A percentile compares a stretch with the other conserved stretches of the same genome.
Conservation (phyloP, 1,140 invertebrate species). For the Gryon sp. region DNA sequence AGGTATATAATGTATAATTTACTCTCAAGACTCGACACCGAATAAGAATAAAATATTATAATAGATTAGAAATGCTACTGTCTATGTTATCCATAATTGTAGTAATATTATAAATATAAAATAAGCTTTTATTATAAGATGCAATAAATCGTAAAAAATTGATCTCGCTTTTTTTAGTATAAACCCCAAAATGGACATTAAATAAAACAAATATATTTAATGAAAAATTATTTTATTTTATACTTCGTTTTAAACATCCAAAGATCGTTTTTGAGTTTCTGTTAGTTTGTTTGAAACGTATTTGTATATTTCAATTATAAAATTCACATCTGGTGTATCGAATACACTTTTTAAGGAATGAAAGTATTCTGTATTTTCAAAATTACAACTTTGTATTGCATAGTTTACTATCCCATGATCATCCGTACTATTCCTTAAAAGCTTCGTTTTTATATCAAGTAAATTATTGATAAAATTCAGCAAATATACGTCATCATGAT, state of each 20-base stretch:
- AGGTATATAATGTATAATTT: conserved; percentile 37
- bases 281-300: conserved; percentile 12
- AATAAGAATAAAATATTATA: conserved; percentile 50
- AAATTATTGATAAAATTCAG: conserved; percentile 29
- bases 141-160: conserved; percentile 46
- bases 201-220: too few relatives aligned
- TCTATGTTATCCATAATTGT: conserved; percentile 60
- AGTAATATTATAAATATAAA: conserved; percentile 47
- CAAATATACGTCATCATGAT: conserved; percentile 22
- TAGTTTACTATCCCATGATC: too few relatives aligned
- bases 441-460: conserved; percentile 1
- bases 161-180: too few relatives aligned
- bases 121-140: conserved; percentile 59
- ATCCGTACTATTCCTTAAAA: neutral
- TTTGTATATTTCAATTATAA: neutral
- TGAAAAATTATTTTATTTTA: too few relatives aligned
- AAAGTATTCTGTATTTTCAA: conserved; percentile 1
- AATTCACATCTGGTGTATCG: neutral
- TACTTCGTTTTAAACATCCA: too few relatives aligned
- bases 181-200: too few relatives aligned
- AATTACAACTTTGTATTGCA: neutral
- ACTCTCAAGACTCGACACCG: conserved; percentile 25
- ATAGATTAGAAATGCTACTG: conserved; percentile 51
- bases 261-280: neutral
- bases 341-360: conserved; percentile 2